phyloP scores from a whole-genome alignment of 2,797 vertebrate genomes.

The Pangasius mekongensis region DNA sequence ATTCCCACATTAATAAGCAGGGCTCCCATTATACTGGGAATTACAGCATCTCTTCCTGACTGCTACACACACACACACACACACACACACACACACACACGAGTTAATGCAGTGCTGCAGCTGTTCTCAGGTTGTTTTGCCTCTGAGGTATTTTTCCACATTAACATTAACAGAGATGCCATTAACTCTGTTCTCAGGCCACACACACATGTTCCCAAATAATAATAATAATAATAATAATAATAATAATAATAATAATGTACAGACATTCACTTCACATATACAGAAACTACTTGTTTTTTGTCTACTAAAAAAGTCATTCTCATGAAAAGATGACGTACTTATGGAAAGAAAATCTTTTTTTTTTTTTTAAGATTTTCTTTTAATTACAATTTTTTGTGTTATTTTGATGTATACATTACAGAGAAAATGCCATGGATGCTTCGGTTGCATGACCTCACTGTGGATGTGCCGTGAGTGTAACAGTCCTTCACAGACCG shows the following conservation, averaged over 20 bases:
- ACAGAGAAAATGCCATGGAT: background rate
- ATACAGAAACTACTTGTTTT: background rate
- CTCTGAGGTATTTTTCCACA: slow-evolving; percentile 52
- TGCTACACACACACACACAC: background rate
- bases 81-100: slow-evolving; percentile 6
- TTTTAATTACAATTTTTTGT: background rate
- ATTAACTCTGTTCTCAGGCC: slow-evolving; percentile 41
- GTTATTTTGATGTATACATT: background rate
- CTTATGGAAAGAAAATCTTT: too few relatives aligned
- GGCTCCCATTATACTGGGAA: slow-evolving; percentile 31
- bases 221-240: background rate
- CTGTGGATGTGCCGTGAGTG: background rate
- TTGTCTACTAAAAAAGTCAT: background rate
- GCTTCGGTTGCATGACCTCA: background rate
- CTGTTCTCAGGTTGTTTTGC: slow-evolving; percentile 49
- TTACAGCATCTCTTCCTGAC: slow-evolving; percentile 26
- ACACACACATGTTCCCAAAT: background rate
- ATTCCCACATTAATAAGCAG: slow-evolving; percentile 29
- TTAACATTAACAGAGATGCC: slow-evolving; percentile 40
- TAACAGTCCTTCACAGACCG: background rate
- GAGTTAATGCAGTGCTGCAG: slow-evolving; percentile 33
- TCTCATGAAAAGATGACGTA: background rate
- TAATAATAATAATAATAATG: too few relatives aligned
- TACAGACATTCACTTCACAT: background rate
- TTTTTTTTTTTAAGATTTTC: background rate